Evolutionary conservation across 2,888 invertebrate genomes (phyloP), one percentile per base, ranked within the genome.

Genomic region (Caradrina clavipalpis): DNA sequence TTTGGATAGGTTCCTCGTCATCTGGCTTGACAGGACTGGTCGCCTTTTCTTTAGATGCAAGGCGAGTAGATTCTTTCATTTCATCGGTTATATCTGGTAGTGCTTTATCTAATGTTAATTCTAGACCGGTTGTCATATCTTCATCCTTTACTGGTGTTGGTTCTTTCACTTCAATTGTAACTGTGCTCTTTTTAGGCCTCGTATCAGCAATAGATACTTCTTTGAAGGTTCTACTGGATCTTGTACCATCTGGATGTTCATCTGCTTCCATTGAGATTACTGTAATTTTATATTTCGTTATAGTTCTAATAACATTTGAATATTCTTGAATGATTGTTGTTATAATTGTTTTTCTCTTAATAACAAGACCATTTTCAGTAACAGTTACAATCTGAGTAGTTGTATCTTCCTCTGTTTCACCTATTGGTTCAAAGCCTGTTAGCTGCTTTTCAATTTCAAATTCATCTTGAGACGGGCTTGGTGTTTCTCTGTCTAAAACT

Each of bases 81-180:
- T 61, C 35, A n/a, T 53, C 13, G 0, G 39, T 42, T 42, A 13
- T 13, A 45, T 62, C 73, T 39, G 57, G 17, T 10, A 35, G 2
- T 31, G 17, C 13, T 45, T 60, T 57, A 15, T 42, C 17, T 13
- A 56, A 59, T 0, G 49, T n/a, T 62, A 47, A 22, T 71, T 11
- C 50, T 17, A 71, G 13, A 49, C 58, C 11, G 47, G 55, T 57
- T 35, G 57, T 31, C 13, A 56, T 26, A n/a, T 77, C 66, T 86
- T 90, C 89, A 21, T 89, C 91, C 86, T 88, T 50, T 4, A 67
- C 26, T 39, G 45, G 78, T 21, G 63, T 60, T 0, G 62, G 59
- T n/a, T 49, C 68, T 17, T 77, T 76, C 0, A 78, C 73, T 45
- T 76, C 71, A 13, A 68, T 58, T 59, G 73, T 63, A 1, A 73